Evolutionary conservation across 2,888 invertebrate species (phyloP), one percentile per base, ranked within the genome.

Genomic region (Drosophila mayaguana): DNA sequence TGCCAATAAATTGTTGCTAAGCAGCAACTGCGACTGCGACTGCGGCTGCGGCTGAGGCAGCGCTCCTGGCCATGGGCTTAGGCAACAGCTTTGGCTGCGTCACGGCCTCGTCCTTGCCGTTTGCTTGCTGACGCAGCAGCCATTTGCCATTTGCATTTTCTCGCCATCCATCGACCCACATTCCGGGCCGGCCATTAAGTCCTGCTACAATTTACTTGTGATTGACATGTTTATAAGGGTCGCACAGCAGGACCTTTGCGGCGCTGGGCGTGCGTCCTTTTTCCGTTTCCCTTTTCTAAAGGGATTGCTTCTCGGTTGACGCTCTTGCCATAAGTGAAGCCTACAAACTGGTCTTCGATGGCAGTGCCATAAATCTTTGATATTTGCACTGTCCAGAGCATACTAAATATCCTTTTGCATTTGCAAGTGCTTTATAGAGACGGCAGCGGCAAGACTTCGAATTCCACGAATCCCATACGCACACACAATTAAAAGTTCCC

Each of bases 191-290:
- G 71, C 78, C 82, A 87, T 81, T 86, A 82, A 83, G 85, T 88
- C 88, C 88, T 76, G 83, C 88, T 65, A 88, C 87, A 89, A 89
- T 88, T 88, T 88, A 85, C 89, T 88, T 72, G 81, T 85, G 89
- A 88, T 88, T 88, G 87, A 88, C 87, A 89, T 88, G 89, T 88
- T 88, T 88, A 88, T 89, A 89, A 85, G 88, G 89, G 89, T 88
- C 88, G 67, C 63, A 16, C 74, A 66, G 76, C 66, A 63, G 76
- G 70, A 53, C 59, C 64, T 54, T 34, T 54, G 60, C 34, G 40
- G 62, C 16, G 51, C 22, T 32, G 43, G 25, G n/a, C 9, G 22
- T 20, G 36, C 20, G 66, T 66, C 63, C 78, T 55, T 71, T 38
- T 38, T 66, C 63, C 78, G 51, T 71, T 38, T 38, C 36, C 78